Evolutionary conservation across 1,140 invertebrate species (phyloP).

Genomic region (Potamilus streckersoni): DNA sequence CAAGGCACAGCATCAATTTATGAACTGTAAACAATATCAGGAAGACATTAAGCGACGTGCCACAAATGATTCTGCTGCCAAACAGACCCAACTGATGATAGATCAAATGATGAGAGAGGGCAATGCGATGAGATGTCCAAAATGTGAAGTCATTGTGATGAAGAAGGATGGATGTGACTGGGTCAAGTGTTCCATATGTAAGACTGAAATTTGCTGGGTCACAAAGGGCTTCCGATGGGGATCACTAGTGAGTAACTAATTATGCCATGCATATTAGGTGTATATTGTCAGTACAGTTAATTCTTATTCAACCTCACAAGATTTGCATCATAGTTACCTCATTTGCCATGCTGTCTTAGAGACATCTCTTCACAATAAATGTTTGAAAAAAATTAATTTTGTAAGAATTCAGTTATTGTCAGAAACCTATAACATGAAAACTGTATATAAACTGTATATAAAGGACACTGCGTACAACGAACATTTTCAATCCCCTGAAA

Average conservation of each 20-base stretch:
- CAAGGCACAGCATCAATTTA: constrained; percentile 86
- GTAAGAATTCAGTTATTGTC: too few relatives aligned
- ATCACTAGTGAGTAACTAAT: constrained; percentile 70
- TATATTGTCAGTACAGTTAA: too few relatives aligned
- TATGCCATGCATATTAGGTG: too few relatives aligned
- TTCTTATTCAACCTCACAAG: too few relatives aligned
- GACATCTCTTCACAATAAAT: too few relatives aligned
- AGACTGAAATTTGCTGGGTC: constrained; percentile 96
- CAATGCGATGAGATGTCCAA: constrained; percentile 88
- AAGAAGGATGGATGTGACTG: constrained; percentile 97
- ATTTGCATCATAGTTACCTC: too few relatives aligned
- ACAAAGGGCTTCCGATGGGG: constrained; percentile 90
- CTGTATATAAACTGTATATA: too few relatives aligned
- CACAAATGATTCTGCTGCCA: constrained; percentile 74
- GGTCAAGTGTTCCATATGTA: constrained; percentile 92
- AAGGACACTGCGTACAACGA: too few relatives aligned
- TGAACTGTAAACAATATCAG: constrained; percentile 89
- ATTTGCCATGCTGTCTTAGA: too few relatives aligned
- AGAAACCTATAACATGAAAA: too few relatives aligned
- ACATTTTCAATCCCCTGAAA: too few relatives aligned
- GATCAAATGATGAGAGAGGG: constrained; percentile 84
- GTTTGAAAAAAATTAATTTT: too few relatives aligned
- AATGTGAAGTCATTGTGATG: constrained; percentile 82
- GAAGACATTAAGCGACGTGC: constrained; percentile 79
- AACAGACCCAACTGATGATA: constrained; percentile 82